These are phyloP conservation scores for Ranitomeya variabilis DNA, from an alignment of 2,113 vertebrate genomes.

Conservation along the genomic window DNA sequence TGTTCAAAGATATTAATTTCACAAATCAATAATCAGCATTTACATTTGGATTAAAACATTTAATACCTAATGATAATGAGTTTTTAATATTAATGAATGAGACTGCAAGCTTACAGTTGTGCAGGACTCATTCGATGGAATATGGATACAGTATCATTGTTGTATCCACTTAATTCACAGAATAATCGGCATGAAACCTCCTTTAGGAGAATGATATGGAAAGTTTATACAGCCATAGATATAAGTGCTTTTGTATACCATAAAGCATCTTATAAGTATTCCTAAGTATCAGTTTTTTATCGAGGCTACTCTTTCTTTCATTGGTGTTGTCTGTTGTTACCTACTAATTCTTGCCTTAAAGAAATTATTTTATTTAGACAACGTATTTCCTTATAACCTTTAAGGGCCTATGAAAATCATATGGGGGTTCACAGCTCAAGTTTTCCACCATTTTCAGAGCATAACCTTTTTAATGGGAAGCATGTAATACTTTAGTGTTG, in stretches of 20 bases:
- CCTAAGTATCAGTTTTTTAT: background rate
- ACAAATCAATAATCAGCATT: too few species aligned
- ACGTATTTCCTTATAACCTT: background rate
- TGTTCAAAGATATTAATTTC: too few species aligned
- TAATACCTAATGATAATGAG: too few species aligned
- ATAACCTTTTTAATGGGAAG: background rate
- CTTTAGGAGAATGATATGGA: background rate
- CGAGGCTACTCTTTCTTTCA: background rate
- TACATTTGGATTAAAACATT: background rate
- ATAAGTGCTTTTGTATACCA: too few species aligned
- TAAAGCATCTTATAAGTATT: too few species aligned
- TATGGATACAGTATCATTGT: too few species aligned
- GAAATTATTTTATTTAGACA: background rate
- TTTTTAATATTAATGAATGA: too few species aligned
- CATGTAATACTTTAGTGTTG: background rate
- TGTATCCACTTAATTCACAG: too few species aligned
- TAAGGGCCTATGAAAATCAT: background rate
- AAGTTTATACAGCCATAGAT: background rate
- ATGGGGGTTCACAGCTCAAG: background rate
- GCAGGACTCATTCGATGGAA: too few species aligned
- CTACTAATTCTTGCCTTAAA: background rate
- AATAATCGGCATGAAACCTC: too few species aligned
- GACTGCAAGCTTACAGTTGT: too few species aligned
- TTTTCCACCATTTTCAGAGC: too few species aligned
- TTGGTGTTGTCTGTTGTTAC: background rate